Evolutionary conservation across 2,113 vertebrate species (phyloP), one percentile per base, ranked within the genome.

Genomic region (Anas platyrhynchos): DNA sequence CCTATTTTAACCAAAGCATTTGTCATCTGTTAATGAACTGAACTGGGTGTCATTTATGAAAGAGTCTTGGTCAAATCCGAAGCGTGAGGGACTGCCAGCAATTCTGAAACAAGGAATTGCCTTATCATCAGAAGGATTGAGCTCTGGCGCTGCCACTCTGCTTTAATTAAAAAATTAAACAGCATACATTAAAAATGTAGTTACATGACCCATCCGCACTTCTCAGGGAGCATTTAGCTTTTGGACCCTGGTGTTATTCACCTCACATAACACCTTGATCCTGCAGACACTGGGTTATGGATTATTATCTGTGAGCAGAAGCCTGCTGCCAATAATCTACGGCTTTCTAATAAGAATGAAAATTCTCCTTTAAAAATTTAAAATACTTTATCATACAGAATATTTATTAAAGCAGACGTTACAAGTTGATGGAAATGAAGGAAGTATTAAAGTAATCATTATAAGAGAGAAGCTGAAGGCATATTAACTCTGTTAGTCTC

Each of bases 351-450:
- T 86, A 56, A 76, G 50, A 88, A 88, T 66, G 38, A 93, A 89
- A 95, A 66, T 76, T 88, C 73, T 91, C 14, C 41, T 93, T 90
- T 59, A 68, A 88, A 87, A 83, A 58, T 0, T 77, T 74, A 18
- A 61, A 78, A 86, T 72, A 72, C 29, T 92, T 67, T 72, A 43
- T 88, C 61, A 20, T 62, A 23, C 4, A 68, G 59, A 86, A 25
- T 74, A 58, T 79, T 95, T 94, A 54, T 59, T 65, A 86, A 88
- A 83, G 83, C 73, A 95, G 62, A 88, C 86, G 56, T 90, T 94
- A 83, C 34, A 81, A 65, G 61, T 62, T 48, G 69, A 94, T 86
- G 50, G 66, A 91, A 95, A 76, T 82, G 5, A 79, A 83, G 72
- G 55, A 71, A 69, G 16, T 88, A 55, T 43, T 82, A 54, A 86